phyloP scores from a whole-genome alignment of 2,888 invertebrate genomes.

The Tryphoninae sp. region DNA sequence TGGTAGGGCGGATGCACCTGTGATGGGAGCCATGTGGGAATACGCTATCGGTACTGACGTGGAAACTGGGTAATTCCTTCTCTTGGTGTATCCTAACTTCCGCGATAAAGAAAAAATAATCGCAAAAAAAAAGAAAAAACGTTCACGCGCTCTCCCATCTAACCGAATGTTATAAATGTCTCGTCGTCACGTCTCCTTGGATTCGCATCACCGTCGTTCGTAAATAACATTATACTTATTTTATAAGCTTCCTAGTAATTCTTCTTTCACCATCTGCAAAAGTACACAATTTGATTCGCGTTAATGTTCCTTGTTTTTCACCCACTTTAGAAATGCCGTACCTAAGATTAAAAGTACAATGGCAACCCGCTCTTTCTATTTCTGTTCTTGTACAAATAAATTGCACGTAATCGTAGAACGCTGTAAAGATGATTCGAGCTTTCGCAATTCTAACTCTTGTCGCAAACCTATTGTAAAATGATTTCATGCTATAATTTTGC shows the following conservation, averaged over 20 bases:
- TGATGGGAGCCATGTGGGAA: constrained; percentile 98
- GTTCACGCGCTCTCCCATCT: constrained; percentile 33
- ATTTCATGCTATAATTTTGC: constrained; percentile 20
- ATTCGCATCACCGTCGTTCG: constrained; percentile 54
- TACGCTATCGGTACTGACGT: constrained; percentile 90
- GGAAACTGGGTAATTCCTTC: constrained; percentile 86
- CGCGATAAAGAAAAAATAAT: constrained; percentile 13
- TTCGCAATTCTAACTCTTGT: constrained; percentile 18
- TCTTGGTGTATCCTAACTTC: constrained; percentile 47
- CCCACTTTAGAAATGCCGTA: background rate
- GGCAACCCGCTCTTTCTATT: no score
- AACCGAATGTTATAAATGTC: constrained; percentile 52
- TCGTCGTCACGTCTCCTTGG: constrained; percentile 41
- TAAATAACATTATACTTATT: constrained; percentile 59
- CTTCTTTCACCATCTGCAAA: constrained; percentile 17
- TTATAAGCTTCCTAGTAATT: constrained; percentile 50
- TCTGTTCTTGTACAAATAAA: no score
- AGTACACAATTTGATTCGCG: background rate
- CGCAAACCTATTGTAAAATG: background rate
- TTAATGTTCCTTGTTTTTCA: constrained; percentile 15
- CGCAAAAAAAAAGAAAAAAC: background rate
- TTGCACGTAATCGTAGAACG: background rate
- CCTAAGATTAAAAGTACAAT: no score
- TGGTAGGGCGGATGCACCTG: constrained; percentile 98
- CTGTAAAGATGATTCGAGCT: constrained; percentile 9